Evolutionary conservation across 2,797 vertebrate species (phyloP).

Genomic region (Halcyon smyrnensis): DNA sequence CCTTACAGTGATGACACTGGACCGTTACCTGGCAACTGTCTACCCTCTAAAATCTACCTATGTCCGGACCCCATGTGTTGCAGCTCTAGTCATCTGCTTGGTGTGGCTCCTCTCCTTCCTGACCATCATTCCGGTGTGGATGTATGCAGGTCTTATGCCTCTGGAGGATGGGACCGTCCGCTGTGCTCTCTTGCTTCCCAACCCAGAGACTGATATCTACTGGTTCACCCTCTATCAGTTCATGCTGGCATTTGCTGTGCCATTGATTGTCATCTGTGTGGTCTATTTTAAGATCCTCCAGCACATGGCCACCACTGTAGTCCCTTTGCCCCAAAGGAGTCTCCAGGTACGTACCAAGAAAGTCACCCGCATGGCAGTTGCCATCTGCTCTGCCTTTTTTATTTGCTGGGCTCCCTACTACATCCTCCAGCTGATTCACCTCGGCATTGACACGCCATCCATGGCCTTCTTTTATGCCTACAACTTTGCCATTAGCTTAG

Average conservation of each 20-base stretch:
- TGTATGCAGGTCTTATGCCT: slow-evolving; percentile 88
- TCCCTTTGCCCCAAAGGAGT: slow-evolving; percentile 83
- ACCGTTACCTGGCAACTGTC: slow-evolving; percentile 88
- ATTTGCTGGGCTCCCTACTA: slow-evolving; percentile 89
- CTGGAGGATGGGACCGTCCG: slow-evolving; percentile 81
- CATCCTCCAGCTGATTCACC: slow-evolving; percentile 86
- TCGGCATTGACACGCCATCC: slow-evolving; percentile 83
- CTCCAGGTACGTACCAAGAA: slow-evolving; percentile 82
- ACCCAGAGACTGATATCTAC: slow-evolving; percentile 82
- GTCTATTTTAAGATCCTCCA: slow-evolving; percentile 89
- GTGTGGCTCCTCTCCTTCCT: slow-evolving; percentile 87
- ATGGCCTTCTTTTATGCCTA: slow-evolving; percentile 84
- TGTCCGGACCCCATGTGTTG: slow-evolving; percentile 82
- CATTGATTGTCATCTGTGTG: slow-evolving; percentile 83
- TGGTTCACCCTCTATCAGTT: slow-evolving; percentile 92
- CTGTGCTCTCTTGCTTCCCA: slow-evolving; percentile 86
- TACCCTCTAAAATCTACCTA: slow-evolving; percentile 87
- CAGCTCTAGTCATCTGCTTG: slow-evolving; percentile 77
- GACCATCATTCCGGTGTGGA: slow-evolving; percentile 87
- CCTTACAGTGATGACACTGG: slow-evolving; percentile 87
- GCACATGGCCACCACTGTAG: slow-evolving; percentile 86
- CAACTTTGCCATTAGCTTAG: slow-evolving; percentile 88
- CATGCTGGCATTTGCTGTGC: slow-evolving; percentile 86
- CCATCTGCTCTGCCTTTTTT: slow-evolving; percentile 88
- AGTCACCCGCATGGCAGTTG: slow-evolving; percentile 88